phyloP scores from a whole-genome alignment of 2,888 invertebrate genomes.

The Pterostichus madidus region DNA sequence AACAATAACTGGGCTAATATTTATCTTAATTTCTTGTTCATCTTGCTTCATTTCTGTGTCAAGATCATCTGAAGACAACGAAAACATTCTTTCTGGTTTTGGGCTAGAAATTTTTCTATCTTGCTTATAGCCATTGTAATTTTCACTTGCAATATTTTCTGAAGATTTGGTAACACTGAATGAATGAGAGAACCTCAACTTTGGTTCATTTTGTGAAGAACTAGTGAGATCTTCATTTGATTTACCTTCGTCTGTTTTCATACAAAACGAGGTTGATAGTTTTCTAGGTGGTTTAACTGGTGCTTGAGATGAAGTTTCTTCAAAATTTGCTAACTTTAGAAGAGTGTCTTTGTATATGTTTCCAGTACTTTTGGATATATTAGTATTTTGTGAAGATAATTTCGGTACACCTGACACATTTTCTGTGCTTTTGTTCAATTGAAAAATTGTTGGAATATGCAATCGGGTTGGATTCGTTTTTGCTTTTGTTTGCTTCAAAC shows the following conservation, averaged over 20 bases:
- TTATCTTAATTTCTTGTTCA: too few relatives aligned
- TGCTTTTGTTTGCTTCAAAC: background rate
- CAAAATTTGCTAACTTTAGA: background rate
- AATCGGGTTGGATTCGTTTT: background rate
- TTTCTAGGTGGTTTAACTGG: slow-evolving; percentile 18
- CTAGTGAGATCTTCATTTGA: background rate
- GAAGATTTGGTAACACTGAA: background rate
- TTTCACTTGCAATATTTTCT: too few relatives aligned
- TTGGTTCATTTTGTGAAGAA: background rate
- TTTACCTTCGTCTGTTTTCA: background rate
- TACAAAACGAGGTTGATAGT: background rate
- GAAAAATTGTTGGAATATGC: slow-evolving; percentile 21
- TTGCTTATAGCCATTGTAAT: background rate
- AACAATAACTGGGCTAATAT: background rate
- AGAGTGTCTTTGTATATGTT: slow-evolving; percentile 20
- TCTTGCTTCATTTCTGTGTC: background rate
- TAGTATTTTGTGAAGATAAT: background rate
- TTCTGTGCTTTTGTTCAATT: slow-evolving; percentile 13
- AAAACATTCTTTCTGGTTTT: background rate
- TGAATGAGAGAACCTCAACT: background rate
- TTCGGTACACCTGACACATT: background rate
- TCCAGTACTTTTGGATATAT: slow-evolving; percentile 7
- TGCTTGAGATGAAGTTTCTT: background rate
- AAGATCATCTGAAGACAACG: background rate
- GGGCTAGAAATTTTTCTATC: background rate